Base-by-base conservation (phyloP, 2,797 vertebrate species). In the Intellagama lesueurii region DNA sequence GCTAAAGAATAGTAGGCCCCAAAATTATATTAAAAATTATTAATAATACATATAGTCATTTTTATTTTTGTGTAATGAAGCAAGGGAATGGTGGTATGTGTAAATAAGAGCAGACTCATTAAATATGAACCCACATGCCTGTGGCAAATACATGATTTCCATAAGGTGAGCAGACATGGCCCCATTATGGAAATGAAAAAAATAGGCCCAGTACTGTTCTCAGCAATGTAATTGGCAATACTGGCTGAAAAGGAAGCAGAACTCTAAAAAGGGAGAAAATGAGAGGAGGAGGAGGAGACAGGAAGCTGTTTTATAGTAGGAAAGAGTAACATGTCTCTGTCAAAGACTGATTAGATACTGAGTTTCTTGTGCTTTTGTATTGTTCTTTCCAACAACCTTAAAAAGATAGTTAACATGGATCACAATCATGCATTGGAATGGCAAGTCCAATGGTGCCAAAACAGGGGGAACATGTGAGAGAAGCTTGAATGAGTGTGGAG, bases 261-360 rank as follows among this genome's bases (percentile, higher is more conserved):
- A 12, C 44, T 72, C 30, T 84, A 22, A 44, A 56, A 66, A 83
- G 49, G 66, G 47, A 77, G 28, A 69, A 49, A 72, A 22, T 40
- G 40, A 40, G 3, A 40, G 40, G 40, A 40, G 19, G 68, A 56
- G 52, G 52, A 56, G 52, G 83, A 73, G 35, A 75, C 35, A 24
- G 35, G 0, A 0, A 66, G 35, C 35, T 81, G 35, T 30, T 40
- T 76, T 28, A 2, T 84, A 88, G 75, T 73, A 76, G 90, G 28
- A n/a, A 72, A 56, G 26, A 75, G 91, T 87, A 70, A 14, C 47
- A 0, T 70, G 14, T 26, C 5, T 84, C 44, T 32, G 3, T 81
- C n/a, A 60, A 73, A 82, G 69, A 81, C 90, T 68, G 44, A 87
- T 35, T 47, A 80, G 90, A 47, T 80, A 47, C 86, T 81, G 69